Conservation (phyloP, 2,888 invertebrate genomes). For the Chalcosyrphus nemorum region DNA sequence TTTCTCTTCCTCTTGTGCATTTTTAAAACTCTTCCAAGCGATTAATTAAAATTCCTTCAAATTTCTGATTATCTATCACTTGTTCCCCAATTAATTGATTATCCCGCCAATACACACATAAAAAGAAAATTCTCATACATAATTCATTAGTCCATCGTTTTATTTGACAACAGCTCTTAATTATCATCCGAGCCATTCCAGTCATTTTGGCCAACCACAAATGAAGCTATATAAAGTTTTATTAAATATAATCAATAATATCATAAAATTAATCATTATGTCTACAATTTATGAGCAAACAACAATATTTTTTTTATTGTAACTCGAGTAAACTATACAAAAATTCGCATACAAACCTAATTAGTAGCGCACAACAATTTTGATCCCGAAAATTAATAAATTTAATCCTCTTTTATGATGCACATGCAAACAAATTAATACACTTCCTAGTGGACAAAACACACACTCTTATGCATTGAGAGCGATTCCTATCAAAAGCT, state of each 20-base stretch:
- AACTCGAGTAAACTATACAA: not conserved
- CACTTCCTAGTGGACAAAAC: not conserved
- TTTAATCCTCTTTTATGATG: constrained; percentile 2
- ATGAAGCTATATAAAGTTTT: not conserved
- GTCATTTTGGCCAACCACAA: not conserved
- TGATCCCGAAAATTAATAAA: constrained; percentile 9
- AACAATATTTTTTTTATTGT: not conserved
- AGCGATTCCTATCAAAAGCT: constrained; percentile 18
- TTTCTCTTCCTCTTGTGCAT: no score
- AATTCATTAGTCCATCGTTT: not conserved
- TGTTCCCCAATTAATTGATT: not conserved
- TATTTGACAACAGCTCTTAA: not conserved
- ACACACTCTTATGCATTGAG: not conserved
- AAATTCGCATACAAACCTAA: not conserved
- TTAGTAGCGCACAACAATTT: not conserved
- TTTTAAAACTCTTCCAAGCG: not conserved
- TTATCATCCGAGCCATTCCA: not conserved
- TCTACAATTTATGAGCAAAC: not conserved
- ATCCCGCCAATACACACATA: not conserved
- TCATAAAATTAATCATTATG: not conserved
- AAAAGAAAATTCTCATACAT: not conserved
- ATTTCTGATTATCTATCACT: not conserved
- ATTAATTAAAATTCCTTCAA: not conserved
- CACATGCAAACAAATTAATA: not conserved
- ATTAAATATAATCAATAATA: not conserved